Percentiles rank a stretch among this genome's conserved stretches.
Conservation (phyloP, 2,888 invertebrate species). For the Drosophila mimica region DNA sequence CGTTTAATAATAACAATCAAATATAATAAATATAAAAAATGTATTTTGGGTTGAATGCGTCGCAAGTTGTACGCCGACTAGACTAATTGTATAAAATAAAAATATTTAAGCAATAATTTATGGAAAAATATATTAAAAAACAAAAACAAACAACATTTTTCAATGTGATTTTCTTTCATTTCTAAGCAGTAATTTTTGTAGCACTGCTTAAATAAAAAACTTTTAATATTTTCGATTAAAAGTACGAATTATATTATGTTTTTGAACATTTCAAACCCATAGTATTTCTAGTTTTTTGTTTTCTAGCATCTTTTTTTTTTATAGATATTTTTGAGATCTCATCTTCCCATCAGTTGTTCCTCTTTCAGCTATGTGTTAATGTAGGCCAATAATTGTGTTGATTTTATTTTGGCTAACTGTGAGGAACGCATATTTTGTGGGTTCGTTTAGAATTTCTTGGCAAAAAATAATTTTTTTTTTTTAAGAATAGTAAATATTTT, state of each 20-base stretch:
- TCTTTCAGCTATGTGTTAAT: not conserved
- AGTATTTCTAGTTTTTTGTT: too few species aligned
- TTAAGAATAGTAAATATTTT: not conserved
- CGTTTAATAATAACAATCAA: slow-evolving; percentile 18
- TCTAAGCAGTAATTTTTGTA: too few species aligned
- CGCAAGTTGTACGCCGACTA: slow-evolving; percentile 46
- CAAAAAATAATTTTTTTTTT: too few species aligned
- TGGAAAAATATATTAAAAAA: slow-evolving; percentile 61
- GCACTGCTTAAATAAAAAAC: not conserved
- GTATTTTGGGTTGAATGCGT: slow-evolving; percentile 45
- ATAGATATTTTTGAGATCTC: too few species aligned
- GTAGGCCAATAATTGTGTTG: not conserved
- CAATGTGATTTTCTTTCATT: not conserved
- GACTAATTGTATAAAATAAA: slow-evolving; percentile 73
- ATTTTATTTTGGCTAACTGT: not conserved
- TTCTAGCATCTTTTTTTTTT: too few species aligned
- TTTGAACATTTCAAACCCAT: too few species aligned
- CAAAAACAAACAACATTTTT: slow-evolving; percentile 17
- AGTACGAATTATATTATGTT: too few species aligned
- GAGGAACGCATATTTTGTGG: too few species aligned
- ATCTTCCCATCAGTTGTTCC: not conserved
- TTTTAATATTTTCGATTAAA: too few species aligned
- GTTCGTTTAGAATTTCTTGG: too few species aligned
- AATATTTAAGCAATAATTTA: slow-evolving; percentile 74
- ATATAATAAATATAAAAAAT: slow-evolving; percentile 20